phyloP scores from a whole-genome alignment of 2,888 invertebrate species.

The Orthosia cruda region DNA sequence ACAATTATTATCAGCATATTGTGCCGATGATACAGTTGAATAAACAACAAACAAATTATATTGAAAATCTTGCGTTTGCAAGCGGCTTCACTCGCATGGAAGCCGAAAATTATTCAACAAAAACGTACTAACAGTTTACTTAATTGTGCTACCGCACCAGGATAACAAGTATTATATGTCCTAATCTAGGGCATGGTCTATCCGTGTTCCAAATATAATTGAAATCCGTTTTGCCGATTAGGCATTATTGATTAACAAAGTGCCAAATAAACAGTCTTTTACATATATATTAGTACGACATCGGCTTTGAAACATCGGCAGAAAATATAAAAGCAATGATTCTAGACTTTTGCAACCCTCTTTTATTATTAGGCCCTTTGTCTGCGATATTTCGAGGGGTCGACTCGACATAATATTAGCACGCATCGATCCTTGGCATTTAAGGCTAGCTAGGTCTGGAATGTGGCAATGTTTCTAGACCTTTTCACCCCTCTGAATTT shows the following conservation, averaged over 20 bases:
- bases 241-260: neutral
- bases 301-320: too few relatives aligned
- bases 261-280: neutral
- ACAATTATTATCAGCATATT: conserved; percentile 34
- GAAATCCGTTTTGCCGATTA: neutral
- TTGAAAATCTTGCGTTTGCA: neutral
- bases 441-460: neutral
- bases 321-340: neutral
- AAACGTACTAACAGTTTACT: neutral
- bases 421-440: conserved; percentile 11
- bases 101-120: neutral
- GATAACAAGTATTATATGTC: neutral
- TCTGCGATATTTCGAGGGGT: conserved; percentile 12
- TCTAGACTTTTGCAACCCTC: conserved; percentile 30
- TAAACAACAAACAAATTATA: conserved; percentile 13
- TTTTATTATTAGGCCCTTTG: conserved; percentile 3
- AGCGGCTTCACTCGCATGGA: neutral
- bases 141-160: neutral
- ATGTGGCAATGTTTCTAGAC: conserved; percentile 17
- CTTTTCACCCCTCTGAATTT: conserved; percentile 27
- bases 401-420: neutral
- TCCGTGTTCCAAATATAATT: neutral
- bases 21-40: conserved; percentile 28
- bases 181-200: neutral
- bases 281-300: too few relatives aligned